Evolutionary conservation across 2,113 vertebrate species (phyloP), one percentile per base, ranked within the genome.

Genomic region (Bothrops jararaca): DNA sequence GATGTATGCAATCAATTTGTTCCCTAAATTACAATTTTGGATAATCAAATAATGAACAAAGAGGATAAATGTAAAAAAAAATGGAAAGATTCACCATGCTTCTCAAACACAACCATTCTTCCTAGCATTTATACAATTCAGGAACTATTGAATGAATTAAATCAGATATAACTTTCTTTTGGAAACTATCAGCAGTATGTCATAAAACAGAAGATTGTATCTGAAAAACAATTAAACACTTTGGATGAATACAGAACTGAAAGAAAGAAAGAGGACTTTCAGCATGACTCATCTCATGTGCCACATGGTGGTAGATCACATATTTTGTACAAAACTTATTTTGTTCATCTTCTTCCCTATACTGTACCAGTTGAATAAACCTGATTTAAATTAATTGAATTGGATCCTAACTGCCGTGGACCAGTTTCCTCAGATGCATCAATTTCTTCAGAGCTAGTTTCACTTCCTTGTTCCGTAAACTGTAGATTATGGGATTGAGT

Each of bases 401-500:
- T 34, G n/a, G 69, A 74, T 74, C 12, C 69, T 20, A 80, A 80
- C 69, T 39, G 5, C n/a, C 6, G 3, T 39, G 69, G 69, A 39
- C 69, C 6, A 39, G n/a, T 74, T 39, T 39, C 15, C 15, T 74
- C n/a, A 80, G 34, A 39, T 18, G 2, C 5, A 94, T 90, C 26
- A 54, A 86, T 39, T 93, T 96, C 48, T 58, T 93, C 50, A 96
- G 89, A 6, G 95, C 91, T 0, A 5, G 24, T 90, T 96, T 96
- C 12, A 96, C 91, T 48, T 97, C 96, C 80, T 96, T 96, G 64
- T 96, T 97, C 91, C 96, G 91, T 24, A 97, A 91, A 18, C 96
- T 96, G 91, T 97, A 97, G 22, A 97, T 97, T 26, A 97, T 93
- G 20, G 96, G 96, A 18, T 96, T 97, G 24, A 97, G 93, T 52